Evolutionary conservation across 2,797 vertebrate species (phyloP).

Genomic region (Rhodeus uyekii): DNA sequence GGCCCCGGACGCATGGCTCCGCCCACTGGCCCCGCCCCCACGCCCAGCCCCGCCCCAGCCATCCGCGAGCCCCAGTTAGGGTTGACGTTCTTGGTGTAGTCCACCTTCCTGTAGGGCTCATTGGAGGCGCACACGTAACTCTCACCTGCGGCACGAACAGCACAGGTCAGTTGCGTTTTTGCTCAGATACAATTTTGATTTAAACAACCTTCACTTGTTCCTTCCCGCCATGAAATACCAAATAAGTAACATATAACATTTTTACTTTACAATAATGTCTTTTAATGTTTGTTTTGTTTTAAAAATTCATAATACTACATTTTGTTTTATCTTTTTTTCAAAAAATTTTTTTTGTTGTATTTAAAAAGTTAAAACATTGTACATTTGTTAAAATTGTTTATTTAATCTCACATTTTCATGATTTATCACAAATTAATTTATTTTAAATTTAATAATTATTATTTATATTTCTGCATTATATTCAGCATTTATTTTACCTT

Average conservation of each 20-base stretch:
- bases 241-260: no score
- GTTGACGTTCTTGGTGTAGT: slow-evolving; percentile 92
- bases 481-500: not conserved
- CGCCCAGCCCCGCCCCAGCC: slow-evolving; percentile 56
- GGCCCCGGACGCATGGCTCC: slow-evolving; percentile 66
- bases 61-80: slow-evolving; percentile 83
- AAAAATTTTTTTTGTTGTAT: no score
- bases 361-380: no score
- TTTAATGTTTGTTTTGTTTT: not conserved
- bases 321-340: no score
- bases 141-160: slow-evolving; percentile 77
- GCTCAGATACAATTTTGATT: not conserved
- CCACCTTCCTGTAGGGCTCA: slow-evolving; percentile 89
- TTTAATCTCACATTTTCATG: not conserved
- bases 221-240: no score
- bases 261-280: no score
- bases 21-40: slow-evolving; percentile 37
- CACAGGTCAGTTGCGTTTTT: not conserved
- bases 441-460: not conserved
- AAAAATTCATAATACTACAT: no score
- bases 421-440: no score
- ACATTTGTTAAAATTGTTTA: not conserved
- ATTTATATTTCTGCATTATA: no score
- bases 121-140: slow-evolving; percentile 95
- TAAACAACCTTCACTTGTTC: no score